Evolutionary conservation across 2,113 vertebrate genomes (phyloP).

Genomic region (Pteronura brasiliensis): DNA sequence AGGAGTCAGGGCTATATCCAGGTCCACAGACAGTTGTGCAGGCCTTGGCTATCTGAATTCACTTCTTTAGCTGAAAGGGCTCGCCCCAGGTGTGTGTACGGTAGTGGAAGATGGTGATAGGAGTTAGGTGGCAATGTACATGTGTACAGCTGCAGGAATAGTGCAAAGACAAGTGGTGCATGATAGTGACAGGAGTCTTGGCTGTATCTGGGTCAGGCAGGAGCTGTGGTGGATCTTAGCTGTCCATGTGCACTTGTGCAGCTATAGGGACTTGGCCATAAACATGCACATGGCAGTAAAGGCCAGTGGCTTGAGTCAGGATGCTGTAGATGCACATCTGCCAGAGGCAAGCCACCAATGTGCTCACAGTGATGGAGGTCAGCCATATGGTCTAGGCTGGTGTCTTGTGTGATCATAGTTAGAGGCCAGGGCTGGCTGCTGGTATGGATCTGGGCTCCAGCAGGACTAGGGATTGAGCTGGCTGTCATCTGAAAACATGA

Average conservation of each 20-base stretch:
- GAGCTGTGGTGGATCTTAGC: background rate
- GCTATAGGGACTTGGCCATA: background rate
- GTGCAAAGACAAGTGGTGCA: background rate
- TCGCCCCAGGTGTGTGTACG: background rate
- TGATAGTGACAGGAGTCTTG: background rate
- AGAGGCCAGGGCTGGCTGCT: background rate
- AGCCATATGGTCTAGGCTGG: background rate
- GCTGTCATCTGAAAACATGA: background rate
- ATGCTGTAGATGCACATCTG: background rate
- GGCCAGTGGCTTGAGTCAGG: background rate
- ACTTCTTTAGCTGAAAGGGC: background rate
- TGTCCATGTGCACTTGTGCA: background rate
- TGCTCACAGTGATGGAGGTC: background rate
- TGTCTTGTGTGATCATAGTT: background rate
- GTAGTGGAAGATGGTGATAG: background rate
- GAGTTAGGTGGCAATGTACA: background rate
- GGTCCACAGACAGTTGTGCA: background rate
- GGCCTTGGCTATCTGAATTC: background rate
- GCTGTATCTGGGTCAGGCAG: background rate
- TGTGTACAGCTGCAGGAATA: background rate
- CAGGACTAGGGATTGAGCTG: background rate
- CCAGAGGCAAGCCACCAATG: background rate
- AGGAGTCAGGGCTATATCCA: background rate
- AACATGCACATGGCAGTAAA: background rate
- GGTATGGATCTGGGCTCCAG: background rate